Base-by-base conservation (phyloP, 2,113 vertebrate species). In the Natator depressus region DNA sequence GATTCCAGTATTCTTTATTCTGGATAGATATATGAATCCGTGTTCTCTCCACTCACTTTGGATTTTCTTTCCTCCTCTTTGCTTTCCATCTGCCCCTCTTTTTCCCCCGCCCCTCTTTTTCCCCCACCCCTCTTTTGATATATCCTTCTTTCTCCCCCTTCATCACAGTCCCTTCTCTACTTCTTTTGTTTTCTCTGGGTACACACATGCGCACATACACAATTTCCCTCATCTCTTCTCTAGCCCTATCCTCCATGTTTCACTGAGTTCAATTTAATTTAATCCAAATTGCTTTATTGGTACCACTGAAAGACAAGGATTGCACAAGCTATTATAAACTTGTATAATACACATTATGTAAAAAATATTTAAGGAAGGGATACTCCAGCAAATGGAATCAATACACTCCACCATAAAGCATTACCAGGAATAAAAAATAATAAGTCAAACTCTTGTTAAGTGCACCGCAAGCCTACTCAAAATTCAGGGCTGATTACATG, bases 371-470 rank as follows among this genome's bases (percentile, higher is more conserved):
- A 95, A 97, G 92, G 83, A 90, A 98, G 1, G 5, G 97, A 76
- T n/a, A n/a, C 72, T 95, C 25, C 38, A n/a, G 96, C 93, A 97
- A 98, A 98, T 95, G 93, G 80, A 97, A 98, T 98, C 95, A 84
- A 97, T 98, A 87, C 72, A 92, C 81, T 96, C 75, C 96, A 97
- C 65, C 81, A 62, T 83, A 89, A 97, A 87, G 82, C 88, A 93
- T 82, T 85, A 16, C 53, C 17, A 3, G 88, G 62, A 91, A 78
- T 2, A 57, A 1, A 31, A 94, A 92, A 47, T 42, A 84, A 84
- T 80, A 94, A 97, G 90, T 82, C 90, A 87, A 89, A 94, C 92
- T 92, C 90, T 75, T 86, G 92, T 80, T 96, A 76, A 90, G 89
- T 6, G 80, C 59, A 17, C 88, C 0, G 0, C 55, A 87, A 97